Percentiles rank a stretch among this genome's conserved stretches.
Evolutionary conservation across 1,140 invertebrate species (phyloP).

Genomic region (Probaryconus sp.): DNA sequence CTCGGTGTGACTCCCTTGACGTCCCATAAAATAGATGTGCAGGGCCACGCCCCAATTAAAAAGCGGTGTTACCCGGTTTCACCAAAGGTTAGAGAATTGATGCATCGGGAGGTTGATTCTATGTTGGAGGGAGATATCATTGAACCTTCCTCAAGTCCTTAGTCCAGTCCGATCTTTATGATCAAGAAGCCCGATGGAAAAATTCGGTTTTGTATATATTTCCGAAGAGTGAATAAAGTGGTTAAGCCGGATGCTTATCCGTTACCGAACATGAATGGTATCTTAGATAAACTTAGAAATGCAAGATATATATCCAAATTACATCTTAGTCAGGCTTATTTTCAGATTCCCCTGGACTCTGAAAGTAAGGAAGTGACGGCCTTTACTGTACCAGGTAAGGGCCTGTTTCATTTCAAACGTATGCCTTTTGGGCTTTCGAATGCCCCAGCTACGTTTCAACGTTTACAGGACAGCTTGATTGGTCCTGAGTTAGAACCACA

Average conservation of each 20-base stretch:
- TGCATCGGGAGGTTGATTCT: slow-evolving; percentile 19
- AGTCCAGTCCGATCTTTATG: slow-evolving; percentile 70
- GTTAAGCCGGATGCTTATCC: too few relatives aligned
- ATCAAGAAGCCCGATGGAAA: slow-evolving; percentile 68
- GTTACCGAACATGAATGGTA: slow-evolving; percentile 60
- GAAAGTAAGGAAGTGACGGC: slow-evolving; percentile 69
- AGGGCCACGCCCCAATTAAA: slow-evolving; percentile 66
- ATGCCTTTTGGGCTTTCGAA: slow-evolving; percentile 75
- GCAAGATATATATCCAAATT: too few relatives aligned
- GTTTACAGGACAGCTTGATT: slow-evolving; percentile 68
- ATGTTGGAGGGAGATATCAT: too few relatives aligned
- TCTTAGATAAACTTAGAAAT: too few relatives aligned
- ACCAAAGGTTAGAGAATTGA: not conserved
- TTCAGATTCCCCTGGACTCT: slow-evolving; percentile 57
- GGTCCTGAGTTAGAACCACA: slow-evolving; percentile 59
- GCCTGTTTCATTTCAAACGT: slow-evolving; percentile 69
- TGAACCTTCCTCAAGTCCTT: too few relatives aligned
- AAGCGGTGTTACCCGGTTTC: slow-evolving; percentile 63
- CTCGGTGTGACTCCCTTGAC: too few relatives aligned
- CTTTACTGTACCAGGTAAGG: too few relatives aligned
- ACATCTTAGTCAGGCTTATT: too few relatives aligned
- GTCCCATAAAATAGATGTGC: too few relatives aligned
- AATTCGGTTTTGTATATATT: too few relatives aligned
- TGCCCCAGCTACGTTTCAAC: slow-evolving; percentile 69
- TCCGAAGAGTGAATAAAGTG: too few relatives aligned